phyloP scores from a whole-genome alignment of 2,888 invertebrate species.

The Myopa testacea region DNA sequence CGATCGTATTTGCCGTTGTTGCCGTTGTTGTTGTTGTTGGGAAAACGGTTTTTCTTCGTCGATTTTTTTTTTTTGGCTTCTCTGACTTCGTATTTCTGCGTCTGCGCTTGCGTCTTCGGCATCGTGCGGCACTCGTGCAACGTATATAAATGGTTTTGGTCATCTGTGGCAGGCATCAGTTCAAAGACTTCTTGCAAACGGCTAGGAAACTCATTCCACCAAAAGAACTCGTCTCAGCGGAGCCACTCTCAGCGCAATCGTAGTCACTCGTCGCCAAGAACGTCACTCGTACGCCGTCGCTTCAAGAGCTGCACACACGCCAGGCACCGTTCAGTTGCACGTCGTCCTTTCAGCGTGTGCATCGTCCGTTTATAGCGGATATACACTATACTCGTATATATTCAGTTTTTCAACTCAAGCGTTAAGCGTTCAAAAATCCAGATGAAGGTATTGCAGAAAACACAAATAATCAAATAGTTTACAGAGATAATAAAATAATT shows the following conservation, averaged over 20 bases:
- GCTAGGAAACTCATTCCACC: constrained; percentile 51
- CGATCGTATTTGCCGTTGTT: not conserved
- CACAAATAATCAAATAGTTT: no score
- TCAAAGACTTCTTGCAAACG: constrained; percentile 67
- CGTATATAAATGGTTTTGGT: constrained; percentile 69
- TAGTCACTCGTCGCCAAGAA: not conserved
- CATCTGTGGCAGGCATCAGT: constrained; percentile 68
- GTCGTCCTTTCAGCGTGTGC: no score
- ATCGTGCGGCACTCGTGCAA: constrained; percentile 50
- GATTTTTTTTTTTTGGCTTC: constrained; percentile 31
- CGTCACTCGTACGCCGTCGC: not conserved
- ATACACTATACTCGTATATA: no score
- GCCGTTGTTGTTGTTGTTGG: constrained; percentile 9
- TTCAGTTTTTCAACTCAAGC: not conserved
- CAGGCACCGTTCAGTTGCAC: no score
- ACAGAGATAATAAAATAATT: no score
- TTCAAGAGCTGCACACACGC: no score
- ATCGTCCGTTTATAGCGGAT: no score
- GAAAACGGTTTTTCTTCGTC: constrained; percentile 31
- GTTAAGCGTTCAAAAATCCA: not conserved
- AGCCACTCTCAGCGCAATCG: not conserved
- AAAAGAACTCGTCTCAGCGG: not conserved
- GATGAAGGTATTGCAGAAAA: constrained; percentile 9
- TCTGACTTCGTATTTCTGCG: constrained; percentile 35
- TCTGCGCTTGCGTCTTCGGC: constrained; percentile 39